Evolutionary conservation across 1,140 invertebrate species (phyloP), one percentile per base, ranked within the genome.

Genomic region (Oryzaephilus surinamensis): DNA sequence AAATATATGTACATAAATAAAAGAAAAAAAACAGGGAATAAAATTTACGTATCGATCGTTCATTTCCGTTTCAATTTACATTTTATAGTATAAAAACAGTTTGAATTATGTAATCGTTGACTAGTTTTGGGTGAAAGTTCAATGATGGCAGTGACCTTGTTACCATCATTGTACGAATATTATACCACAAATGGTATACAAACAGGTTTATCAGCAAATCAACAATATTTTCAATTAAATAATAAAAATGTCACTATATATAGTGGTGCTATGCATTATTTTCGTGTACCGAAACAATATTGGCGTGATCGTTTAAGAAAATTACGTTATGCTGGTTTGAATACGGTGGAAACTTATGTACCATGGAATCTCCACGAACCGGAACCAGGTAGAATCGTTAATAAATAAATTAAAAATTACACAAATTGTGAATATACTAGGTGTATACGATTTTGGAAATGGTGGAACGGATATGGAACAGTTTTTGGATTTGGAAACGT

Each of bases 321-420:
- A 60, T 72, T 93, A 47, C 72, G 79, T 59, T 77, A 79, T 8
- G 38, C 38, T 34, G 93, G 93, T 8, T 69, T 96, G 1, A 94
- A 96, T 66, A 74, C 89, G 1, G 71, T 97, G 4, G 79, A 87
- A 46, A 89, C 86, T 83, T 94, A 94, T 58, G 78, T 96, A 0
- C 87, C 94, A 57, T 97, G 92, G 93, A 89, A 84, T 50, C 69
- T 77, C 29, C 93, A 97, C 62, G 86, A 97, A 26, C 2, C 7
- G 13, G 21, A 13, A 27, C 39, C n/a, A n/a, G n/a, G n/a, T n/a
- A n/a, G n/a, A n/a, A n/a, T n/a, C n/a, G n/a, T n/a, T n/a, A n/a
- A n/a, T n/a, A n/a, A n/a, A n/a, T n/a, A n/a, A n/a, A n/a, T n/a
- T n/a, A n/a, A n/a, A n/a, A n/a, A n/a, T n/a, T n/a, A n/a, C n/a